Evolutionary conservation across 2,888 invertebrate species (phyloP), one percentile per base, ranked within the genome.

Genomic region (Drosophila imparisetae): DNA sequence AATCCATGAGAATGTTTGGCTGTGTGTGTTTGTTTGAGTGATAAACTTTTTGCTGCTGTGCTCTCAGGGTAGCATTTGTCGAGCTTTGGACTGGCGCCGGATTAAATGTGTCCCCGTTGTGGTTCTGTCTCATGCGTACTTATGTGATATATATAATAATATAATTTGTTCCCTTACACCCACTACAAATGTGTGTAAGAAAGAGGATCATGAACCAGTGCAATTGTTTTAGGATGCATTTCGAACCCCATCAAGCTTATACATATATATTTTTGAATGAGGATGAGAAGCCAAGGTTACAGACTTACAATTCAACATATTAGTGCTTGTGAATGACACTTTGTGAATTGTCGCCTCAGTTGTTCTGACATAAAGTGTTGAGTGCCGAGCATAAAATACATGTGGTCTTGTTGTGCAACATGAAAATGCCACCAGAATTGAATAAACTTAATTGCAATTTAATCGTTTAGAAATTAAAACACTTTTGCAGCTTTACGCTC

Each of bases 101-200:
- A 62, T 65, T 68, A 65, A 68, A 68, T 72, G 68, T 75, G 72
- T 78, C 57, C 58, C 55, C 62, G 57, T 79, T 65, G 54, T 62
- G 55, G 62, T 72, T 27, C 70, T 70, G 49, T 57, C 60, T 60
- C 52, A 55, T 66, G 71, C 21, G 45, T 27, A 45, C 55, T 36
- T 57, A 42, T 40, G n/a, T 40, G 48, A 50, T 29, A 50, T 11
- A 2, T 21, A 21, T 36, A 27, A n/a, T 48, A 29, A 50, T 55
- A n/a, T 15, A 8, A 38, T 21, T 50, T 42, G 27, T 7, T 29
- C n/a, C 13, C 21, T 13, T n/a, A 0, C 7, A 13, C 54, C 13
- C 21, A 34, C 45, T 45, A 8, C 21, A 45, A 45, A 45, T 24
- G 2, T 45, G 2, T 45, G 13, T 7, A 45, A 15, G 4, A 45